phyloP scores from a whole-genome alignment of 2,888 invertebrate genomes.

The Watsonalla cultraria region DNA sequence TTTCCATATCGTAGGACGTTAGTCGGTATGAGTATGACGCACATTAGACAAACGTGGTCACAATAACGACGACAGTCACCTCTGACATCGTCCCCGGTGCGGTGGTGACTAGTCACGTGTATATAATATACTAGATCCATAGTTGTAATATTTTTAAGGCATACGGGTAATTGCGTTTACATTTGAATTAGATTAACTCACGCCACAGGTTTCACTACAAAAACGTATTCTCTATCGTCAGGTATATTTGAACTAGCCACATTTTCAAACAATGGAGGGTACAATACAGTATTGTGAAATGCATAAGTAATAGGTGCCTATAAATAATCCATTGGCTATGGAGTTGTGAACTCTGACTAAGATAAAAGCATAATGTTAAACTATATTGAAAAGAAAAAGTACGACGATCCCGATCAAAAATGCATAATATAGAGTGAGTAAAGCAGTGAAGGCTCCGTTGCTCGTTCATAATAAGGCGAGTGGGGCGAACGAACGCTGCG shows the following conservation, averaged over 20 bases:
- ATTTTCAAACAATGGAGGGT: no score
- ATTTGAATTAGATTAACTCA: no score
- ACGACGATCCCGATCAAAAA: constrained; percentile 26
- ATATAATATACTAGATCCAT: no score
- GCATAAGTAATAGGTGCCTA: no score
- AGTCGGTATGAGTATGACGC: constrained; percentile 14
- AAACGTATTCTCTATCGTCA: no score
- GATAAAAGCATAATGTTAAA: neutral
- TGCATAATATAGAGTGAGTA: constrained; percentile 27
- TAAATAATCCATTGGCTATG: no score
- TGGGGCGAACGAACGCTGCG: constrained; percentile 52
- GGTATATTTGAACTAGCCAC: no score
- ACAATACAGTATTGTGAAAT: no score
- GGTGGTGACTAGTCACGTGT: constrained; percentile 16
- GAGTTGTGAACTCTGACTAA: neutral
- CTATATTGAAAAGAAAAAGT: constrained; percentile 12
- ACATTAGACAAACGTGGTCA: constrained; percentile 9
- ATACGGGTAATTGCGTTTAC: neutral
- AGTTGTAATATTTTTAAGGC: constrained; percentile 8
- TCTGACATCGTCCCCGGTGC: constrained; percentile 23
- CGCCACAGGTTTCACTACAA: no score
- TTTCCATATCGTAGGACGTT: constrained; percentile 7
- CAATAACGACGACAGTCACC: constrained; percentile 34
- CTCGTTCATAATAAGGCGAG: constrained; percentile 42
- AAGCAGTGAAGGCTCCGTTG: constrained; percentile 28